Base-by-base conservation (phyloP, 2,113 vertebrate species). In the Setophaga coronata region DNA sequence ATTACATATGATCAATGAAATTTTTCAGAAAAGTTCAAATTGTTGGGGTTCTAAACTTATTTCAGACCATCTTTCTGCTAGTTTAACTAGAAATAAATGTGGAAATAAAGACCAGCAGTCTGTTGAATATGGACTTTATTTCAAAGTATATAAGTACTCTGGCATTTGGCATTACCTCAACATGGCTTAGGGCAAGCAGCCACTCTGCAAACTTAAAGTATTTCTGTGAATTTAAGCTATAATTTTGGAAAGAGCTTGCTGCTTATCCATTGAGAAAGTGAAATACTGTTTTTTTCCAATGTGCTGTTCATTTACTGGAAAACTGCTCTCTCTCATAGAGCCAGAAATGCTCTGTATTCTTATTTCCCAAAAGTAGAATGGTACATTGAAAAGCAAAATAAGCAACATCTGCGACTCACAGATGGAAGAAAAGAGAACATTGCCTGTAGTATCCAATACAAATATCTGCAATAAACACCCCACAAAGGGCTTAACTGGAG, bases 231-330 rank as follows among this genome's bases (percentile, higher is more conserved):
- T 45, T 88, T 95, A 82, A 96, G 53, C 51, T 78, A 58, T 87
- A 89, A 84, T 87, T 96, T 83, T 95, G 93, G 93, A 97, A 95
- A 94, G n/a, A 89, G 9, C 19, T 74, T 84, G 69, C 47, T 97
- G 33, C 33, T 40, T 97, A 90, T 74, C 87, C 95, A 71, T 24
- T 94, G 95, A 93, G 95, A 97, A 94, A 19, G 34, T 36, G 40
- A 69, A 97, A 97, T 85, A 91, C 56, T 95, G 38, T 2, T 87
- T 94, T 98, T 94, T 97, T 96, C 97, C 94, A 92, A 14, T 53
- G 58, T 79, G 67, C 53, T 77, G 50, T 74, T 95, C 91, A 70
- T 96, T 95, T 95, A 38, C 92, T 95, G 91, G 89, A 96, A 97
- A 95, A 89, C 50, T 65, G 6, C 34, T 91, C 17, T 95, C 61